phyloP scores from a whole-genome alignment of 2,113 vertebrate genomes.

The Pithys albifrons region DNA sequence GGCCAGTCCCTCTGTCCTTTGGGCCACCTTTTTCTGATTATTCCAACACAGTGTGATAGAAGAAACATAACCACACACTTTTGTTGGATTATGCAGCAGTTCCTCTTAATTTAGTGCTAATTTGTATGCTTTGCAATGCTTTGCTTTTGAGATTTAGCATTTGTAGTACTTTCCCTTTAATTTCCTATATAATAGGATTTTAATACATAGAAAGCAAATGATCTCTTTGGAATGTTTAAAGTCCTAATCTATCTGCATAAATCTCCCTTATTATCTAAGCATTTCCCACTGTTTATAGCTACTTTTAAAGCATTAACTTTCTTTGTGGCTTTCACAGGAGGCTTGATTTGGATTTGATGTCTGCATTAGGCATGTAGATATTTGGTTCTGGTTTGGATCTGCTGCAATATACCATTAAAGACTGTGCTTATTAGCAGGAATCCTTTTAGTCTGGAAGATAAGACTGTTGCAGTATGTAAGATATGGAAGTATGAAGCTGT shows the following conservation, averaged over 20 bases:
- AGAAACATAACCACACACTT: not conserved
- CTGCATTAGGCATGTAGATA: not conserved
- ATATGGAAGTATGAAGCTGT: not conserved
- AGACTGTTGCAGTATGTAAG: not conserved
- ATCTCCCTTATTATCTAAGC: not conserved
- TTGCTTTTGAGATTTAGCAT: not conserved
- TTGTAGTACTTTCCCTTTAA: slow-evolving; percentile 15
- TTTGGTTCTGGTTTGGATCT: not conserved
- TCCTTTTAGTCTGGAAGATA: not conserved
- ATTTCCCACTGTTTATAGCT: not conserved
- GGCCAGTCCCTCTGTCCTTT: not conserved
- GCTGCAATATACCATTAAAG: not conserved
- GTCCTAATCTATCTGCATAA: slow-evolving; percentile 2
- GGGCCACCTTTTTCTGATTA: not conserved
- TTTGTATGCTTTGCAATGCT: slow-evolving; percentile 3
- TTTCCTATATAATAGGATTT: slow-evolving; percentile 42
- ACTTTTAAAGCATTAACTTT: not conserved
- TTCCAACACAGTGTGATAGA: not conserved
- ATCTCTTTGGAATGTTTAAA: slow-evolving; percentile 26
- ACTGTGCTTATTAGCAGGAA: not conserved
- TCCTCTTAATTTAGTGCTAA: not conserved
- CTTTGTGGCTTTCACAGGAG: not conserved
- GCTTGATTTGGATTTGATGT: not conserved
- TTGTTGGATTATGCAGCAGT: not conserved
- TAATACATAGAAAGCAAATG: slow-evolving; percentile 28